Conservation (phyloP, 2,113 vertebrate genomes). For the Dendrocopos noguchii region DNA sequence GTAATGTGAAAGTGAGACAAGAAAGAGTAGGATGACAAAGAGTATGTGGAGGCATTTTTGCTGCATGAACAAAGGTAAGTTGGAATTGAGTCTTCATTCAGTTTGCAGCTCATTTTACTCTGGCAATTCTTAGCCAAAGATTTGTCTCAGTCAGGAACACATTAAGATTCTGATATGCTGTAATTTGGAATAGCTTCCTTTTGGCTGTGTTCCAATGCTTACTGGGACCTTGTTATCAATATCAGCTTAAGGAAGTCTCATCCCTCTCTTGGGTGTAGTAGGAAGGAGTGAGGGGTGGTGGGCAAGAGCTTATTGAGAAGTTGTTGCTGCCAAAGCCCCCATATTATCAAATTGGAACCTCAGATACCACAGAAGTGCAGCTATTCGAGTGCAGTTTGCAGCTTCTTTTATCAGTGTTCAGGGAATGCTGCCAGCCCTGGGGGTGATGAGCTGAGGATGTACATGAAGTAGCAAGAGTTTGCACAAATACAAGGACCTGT, state of each 20-base stretch:
- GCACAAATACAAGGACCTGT: neutral
- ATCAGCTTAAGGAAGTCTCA: neutral
- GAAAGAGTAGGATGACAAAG: neutral
- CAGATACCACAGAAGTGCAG: neutral
- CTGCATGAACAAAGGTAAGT: neutral
- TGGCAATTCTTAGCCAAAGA: neutral
- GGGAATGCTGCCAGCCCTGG: neutral
- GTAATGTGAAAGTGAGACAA: neutral
- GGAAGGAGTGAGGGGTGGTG: neutral
- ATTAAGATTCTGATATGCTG: neutral
- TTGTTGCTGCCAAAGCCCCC: neutral
- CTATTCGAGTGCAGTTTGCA: neutral
- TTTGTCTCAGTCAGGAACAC: constrained; percentile 28
- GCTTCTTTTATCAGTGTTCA: neutral
- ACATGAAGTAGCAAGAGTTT: neutral
- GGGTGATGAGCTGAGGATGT: neutral
- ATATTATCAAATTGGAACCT: neutral
- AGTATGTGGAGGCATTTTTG: neutral
- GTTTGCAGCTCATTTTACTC: constrained; percentile 26
- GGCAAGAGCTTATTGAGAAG: neutral
- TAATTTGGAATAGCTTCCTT: constrained; percentile 12
- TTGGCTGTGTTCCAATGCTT: neutral
- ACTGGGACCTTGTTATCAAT: neutral
- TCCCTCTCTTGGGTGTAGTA: neutral
- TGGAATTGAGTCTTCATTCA: neutral